Conservation (phyloP, 2,797 vertebrate genomes). For the Pseudochaenichthys georgianus region DNA sequence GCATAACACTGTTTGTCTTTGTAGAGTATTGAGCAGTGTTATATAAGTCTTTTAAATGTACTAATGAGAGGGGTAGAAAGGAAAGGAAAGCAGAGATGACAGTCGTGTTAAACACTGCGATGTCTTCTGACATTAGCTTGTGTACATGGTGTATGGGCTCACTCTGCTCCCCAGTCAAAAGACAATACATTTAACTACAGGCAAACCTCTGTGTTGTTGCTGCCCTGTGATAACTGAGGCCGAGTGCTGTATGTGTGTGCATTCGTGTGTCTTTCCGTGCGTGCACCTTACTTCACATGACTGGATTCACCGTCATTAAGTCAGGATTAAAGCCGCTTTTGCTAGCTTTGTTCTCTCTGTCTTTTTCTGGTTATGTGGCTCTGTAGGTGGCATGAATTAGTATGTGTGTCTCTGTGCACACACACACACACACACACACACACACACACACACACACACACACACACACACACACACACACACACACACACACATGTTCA, state of each 20-base stretch:
- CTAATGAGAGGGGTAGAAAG: slow-evolving; percentile 57
- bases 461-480: too few species aligned
- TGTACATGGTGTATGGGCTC: slow-evolving; percentile 50
- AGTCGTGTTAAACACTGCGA: slow-evolving; percentile 59
- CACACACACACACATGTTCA: background rate
- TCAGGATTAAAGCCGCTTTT: slow-evolving; percentile 71
- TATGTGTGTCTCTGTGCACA: background rate
- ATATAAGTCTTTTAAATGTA: slow-evolving; percentile 64
- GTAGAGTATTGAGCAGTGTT: slow-evolving; percentile 59
- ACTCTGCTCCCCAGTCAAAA: slow-evolving; percentile 28
- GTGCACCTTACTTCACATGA: slow-evolving; percentile 34
- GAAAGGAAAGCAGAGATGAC: slow-evolving; percentile 51
- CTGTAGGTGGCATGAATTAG: slow-evolving; percentile 43
- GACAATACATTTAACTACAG: slow-evolving; percentile 29
- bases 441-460: too few species aligned
- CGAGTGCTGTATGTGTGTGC: slow-evolving; percentile 11
- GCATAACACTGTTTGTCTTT: slow-evolving; percentile 68
- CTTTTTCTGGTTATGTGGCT: slow-evolving; percentile 26
- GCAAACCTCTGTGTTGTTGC: slow-evolving; percentile 40
- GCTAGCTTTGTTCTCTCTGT: slow-evolving; percentile 55
- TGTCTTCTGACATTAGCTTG: slow-evolving; percentile 65
- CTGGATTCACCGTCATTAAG: slow-evolving; percentile 51
- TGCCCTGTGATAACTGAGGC: slow-evolving; percentile 33
- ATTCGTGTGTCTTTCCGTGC: slow-evolving; percentile 27
- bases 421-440: too few species aligned